These are phyloP conservation scores for Cryptotermes secundus DNA, from an alignment of 1,140 invertebrate species.

Conservation along the genomic window DNA sequence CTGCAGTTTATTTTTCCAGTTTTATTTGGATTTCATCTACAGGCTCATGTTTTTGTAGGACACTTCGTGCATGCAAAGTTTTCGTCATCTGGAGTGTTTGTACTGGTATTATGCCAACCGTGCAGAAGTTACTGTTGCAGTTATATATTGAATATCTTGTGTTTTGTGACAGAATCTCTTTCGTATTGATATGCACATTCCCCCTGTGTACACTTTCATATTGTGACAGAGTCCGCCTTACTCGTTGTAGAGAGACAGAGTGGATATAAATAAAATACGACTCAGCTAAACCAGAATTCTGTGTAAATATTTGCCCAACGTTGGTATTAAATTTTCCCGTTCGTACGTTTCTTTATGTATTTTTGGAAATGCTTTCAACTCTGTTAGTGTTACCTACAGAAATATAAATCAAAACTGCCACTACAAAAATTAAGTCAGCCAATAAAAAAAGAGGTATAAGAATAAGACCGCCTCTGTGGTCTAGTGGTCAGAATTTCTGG, in stretches of 20 bases:
- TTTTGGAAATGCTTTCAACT: background rate
- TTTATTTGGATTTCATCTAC: background rate
- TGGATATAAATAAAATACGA: conserved; percentile 8
- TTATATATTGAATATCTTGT: background rate
- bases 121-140: background rate
- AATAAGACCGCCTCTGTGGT: no score
- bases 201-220: background rate
- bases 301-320: background rate
- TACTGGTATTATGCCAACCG: background rate
- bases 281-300: background rate
- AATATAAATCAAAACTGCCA: no score
- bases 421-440: no score
- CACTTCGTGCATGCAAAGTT: background rate
- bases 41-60: conserved; percentile 15
- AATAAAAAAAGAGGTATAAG: no score
- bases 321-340: background rate
- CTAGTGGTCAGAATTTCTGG: no score
- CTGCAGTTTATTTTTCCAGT: no score
- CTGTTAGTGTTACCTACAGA: no score
- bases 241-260: background rate
- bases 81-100: background rate
- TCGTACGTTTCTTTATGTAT: background rate
- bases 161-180: background rate
- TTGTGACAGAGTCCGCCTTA: background rate
- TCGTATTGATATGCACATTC: conserved; percentile 13